Conservation (phyloP, 2,888 invertebrate species). For the Hyalella azteca region DNA sequence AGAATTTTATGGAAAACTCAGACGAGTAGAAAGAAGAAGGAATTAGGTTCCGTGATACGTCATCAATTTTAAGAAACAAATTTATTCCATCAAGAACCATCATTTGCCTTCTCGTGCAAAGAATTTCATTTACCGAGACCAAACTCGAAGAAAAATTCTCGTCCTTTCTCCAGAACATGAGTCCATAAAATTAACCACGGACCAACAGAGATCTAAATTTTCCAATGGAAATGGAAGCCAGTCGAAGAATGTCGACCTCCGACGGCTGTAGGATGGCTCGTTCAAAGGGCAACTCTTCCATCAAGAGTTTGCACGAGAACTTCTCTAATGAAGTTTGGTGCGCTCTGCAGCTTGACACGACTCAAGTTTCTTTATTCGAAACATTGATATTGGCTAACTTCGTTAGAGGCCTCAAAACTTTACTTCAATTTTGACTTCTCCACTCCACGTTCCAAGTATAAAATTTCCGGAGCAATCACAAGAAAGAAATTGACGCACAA, state of each 20-base stretch:
- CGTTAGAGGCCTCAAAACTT: constrained; percentile 28
- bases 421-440: constrained; percentile 24
- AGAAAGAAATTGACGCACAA: background rate
- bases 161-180: background rate
- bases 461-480: background rate
- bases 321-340: constrained; percentile 33
- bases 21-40: too few species aligned
- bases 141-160: background rate
- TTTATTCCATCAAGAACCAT: background rate
- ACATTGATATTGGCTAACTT: constrained; percentile 36
- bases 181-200: background rate
- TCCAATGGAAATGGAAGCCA: background rate
- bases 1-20: too few species aligned
- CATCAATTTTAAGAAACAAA: background rate
- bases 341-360: constrained; percentile 27
- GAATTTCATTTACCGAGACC: background rate
- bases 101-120: background rate
- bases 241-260: background rate
- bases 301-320: constrained; percentile 12
- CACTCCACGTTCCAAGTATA: background rate
- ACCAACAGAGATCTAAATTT: background rate
- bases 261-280: background rate
- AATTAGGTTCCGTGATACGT: background rate
- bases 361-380: constrained; percentile 37
- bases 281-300: constrained; percentile 13